These are phyloP conservation scores for Holocentrus rufus DNA, from an alignment of 2,797 vertebrate species.

Conservation along the genomic window DNA sequence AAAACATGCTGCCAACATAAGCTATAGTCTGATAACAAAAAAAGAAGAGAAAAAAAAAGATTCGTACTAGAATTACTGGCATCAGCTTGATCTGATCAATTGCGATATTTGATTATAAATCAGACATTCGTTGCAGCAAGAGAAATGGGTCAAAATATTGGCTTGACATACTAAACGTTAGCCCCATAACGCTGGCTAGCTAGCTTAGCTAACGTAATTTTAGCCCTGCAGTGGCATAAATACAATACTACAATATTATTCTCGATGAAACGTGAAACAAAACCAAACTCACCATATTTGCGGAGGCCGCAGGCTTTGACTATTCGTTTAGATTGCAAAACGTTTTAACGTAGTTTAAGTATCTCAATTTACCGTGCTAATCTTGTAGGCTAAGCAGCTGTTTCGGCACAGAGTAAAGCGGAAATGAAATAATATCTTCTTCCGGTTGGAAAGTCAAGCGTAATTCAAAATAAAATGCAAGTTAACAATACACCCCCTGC, in stretches of 20 bases:
- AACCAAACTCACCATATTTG: conserved; percentile 70
- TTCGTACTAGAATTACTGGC: neutral
- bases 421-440: conserved; percentile 49
- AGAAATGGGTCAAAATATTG: neutral
- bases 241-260: neutral
- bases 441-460: conserved; percentile 49
- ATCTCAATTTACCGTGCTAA: conserved; percentile 9
- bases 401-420: conserved; percentile 29
- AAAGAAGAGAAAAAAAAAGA: neutral
- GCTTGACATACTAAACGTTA: conserved; percentile 33
- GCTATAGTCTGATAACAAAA: neutral
- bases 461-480: conserved; percentile 60
- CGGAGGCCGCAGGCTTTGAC: neutral
- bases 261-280: neutral
- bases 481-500: too few relatives aligned
- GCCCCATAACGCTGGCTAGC: conserved; percentile 22
- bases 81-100: neutral
- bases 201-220: conserved; percentile 60
- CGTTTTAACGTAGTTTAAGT: neutral
- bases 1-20: neutral
- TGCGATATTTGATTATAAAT: neutral
- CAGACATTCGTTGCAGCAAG: neutral
- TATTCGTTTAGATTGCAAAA: conserved; percentile 8
- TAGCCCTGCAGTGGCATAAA: conserved; percentile 16
- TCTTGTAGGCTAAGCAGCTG: neutral